phyloP scores from a whole-genome alignment of 1,140 invertebrate genomes.

The Patella vulgata region DNA sequence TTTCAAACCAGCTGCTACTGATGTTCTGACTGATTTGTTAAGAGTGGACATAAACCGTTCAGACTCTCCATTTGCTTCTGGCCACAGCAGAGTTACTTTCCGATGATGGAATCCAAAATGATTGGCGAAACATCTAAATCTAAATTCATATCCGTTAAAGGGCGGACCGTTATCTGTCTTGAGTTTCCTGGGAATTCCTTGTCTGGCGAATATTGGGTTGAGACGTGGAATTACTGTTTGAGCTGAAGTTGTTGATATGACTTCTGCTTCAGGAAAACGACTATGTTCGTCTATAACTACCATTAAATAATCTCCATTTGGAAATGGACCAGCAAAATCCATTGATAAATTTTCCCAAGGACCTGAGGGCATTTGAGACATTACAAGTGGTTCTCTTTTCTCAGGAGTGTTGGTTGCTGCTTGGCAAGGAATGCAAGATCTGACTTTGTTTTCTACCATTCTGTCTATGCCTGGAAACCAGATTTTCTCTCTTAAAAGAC shows the following conservation, averaged over 20 bases:
- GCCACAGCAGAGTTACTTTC: conserved; percentile 31
- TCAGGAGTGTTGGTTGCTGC: conserved; percentile 13
- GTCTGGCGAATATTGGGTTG: conserved; percentile 29
- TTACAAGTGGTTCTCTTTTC: conserved; percentile 40
- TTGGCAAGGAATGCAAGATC: conserved; percentile 46
- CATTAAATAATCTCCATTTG: conserved; percentile 37
- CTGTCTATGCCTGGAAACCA: conserved; percentile 56
- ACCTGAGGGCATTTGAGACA: conserved; percentile 25
- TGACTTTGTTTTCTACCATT: conserved; percentile 41
- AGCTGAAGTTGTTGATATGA: conserved; percentile 28
- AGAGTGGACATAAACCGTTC: conserved; percentile 31
- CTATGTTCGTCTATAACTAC: conserved; percentile 46
- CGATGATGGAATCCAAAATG: conserved; percentile 33
- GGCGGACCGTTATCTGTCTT: conserved; percentile 37
- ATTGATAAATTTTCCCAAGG: conserved; percentile 39
- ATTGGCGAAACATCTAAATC: conserved; percentile 13
- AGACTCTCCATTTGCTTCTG: conserved; percentile 27
- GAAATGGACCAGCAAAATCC: conserved; percentile 43
- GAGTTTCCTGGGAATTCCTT: conserved; percentile 18
- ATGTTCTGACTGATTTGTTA: conserved; percentile 22
- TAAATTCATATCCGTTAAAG: conserved; percentile 30
- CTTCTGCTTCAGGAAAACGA: conserved; percentile 41
- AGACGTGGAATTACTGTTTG: conserved; percentile 25
- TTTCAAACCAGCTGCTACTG: conserved; percentile 7
- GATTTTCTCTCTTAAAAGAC: conserved; percentile 49